Percentiles rank a stretch among this genome's conserved stretches.
phyloP scores from a whole-genome alignment of 2,888 invertebrate genomes.

The Netelia fuscicornis region DNA sequence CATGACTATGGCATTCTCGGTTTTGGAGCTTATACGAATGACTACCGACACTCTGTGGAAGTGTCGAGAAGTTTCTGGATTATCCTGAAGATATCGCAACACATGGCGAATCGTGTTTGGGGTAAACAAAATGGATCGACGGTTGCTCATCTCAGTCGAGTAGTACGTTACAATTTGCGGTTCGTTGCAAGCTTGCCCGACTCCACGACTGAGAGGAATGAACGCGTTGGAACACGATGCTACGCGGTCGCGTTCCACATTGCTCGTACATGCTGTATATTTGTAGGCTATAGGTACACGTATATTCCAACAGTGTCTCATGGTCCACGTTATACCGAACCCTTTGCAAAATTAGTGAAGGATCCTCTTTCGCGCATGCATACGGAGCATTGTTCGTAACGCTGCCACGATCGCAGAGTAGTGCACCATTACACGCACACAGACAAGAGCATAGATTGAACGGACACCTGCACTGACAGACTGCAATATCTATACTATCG shows the following conservation, averaged over 20 bases:
- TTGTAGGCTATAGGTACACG: not conserved
- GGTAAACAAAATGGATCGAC: not conserved
- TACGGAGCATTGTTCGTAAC: slow-evolving; percentile 50
- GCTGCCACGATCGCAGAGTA: slow-evolving; percentile 27
- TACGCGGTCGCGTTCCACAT: slow-evolving; percentile 46
- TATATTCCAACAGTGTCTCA: slow-evolving; percentile 29
- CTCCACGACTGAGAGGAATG: too few relatives aligned
- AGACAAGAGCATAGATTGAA: not conserved
- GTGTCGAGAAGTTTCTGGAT: slow-evolving; percentile 8
- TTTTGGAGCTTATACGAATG: not conserved
- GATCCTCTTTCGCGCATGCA: slow-evolving; percentile 56
- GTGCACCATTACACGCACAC: slow-evolving; percentile 1
- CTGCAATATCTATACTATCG: slow-evolving; percentile 55
- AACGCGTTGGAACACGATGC: not conserved
- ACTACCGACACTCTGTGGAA: not conserved
- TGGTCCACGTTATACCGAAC: slow-evolving; percentile 7
- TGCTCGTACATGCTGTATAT: slow-evolving; percentile 19
- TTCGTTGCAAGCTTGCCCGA: not conserved
- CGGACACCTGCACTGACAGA: slow-evolving; percentile 8
- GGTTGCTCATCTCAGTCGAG: slow-evolving; percentile 1
- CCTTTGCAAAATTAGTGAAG: slow-evolving; percentile 39
- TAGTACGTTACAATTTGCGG: slow-evolving; percentile 6
- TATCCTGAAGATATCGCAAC: slow-evolving; percentile 6
- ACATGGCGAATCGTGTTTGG: slow-evolving; percentile 22
- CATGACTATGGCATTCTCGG: not conserved